A percentile compares a stretch with the other conserved stretches of the same genome.
Conservation (phyloP, 2,797 vertebrate species). For the Potorous gilbertii region DNA sequence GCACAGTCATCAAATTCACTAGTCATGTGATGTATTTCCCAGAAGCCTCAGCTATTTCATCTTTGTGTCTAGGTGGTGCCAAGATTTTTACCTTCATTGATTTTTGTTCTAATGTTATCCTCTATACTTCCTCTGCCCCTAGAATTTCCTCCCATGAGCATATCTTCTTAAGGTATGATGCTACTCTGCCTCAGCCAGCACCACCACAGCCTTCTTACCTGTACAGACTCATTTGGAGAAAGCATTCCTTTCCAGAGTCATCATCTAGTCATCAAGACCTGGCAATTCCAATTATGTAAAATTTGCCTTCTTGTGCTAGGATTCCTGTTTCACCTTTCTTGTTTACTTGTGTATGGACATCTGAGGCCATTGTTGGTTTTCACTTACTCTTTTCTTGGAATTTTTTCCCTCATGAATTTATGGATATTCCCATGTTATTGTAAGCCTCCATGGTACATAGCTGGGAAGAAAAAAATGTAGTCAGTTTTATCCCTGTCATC, state of each 20-base stretch:
- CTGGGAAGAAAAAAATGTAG: neutral
- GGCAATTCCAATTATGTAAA: neutral
- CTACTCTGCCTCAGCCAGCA: neutral
- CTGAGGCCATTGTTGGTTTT: neutral
- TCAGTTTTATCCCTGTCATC: neutral
- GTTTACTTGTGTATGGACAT: neutral
- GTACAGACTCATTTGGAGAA: neutral
- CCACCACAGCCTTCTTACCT: neutral
- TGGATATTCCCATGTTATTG: neutral
- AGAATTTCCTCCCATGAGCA: neutral
- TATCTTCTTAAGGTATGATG: neutral
- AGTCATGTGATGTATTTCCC: too few relatives aligned
- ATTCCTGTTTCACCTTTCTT: neutral
- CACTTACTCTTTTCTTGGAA: neutral
- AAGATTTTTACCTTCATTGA: neutral
- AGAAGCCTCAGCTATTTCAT: too few relatives aligned
- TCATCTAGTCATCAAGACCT: neutral
- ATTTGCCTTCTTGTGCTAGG: neutral
- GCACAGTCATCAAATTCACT: too few relatives aligned
- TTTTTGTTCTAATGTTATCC: neutral
- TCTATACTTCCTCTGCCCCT: neutral
- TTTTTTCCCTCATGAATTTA: neutral
- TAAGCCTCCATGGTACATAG: neutral
- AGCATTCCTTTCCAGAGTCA: neutral
- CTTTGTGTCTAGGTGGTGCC: too few relatives aligned